Evolutionary conservation across 1,140 invertebrate species (phyloP).

Genomic region (Uloborus diversus): DNA sequence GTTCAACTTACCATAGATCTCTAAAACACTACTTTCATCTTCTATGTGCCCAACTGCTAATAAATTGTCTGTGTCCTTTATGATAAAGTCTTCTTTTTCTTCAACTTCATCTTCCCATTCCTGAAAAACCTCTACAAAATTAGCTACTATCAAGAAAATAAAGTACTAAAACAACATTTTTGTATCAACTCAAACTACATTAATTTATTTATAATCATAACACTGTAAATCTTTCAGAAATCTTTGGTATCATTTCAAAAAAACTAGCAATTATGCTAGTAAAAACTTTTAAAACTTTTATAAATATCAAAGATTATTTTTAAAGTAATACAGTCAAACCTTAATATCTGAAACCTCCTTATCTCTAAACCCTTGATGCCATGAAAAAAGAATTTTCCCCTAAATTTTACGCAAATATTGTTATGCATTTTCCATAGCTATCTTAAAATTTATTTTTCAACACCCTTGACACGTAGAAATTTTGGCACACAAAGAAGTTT

Average conservation of each 20-base stretch:
- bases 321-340: too few species aligned
- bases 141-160: background rate
- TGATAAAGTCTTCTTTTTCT: slow-evolving; percentile 81
- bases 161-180: background rate
- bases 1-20: slow-evolving; percentile 88
- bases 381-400: too few species aligned
- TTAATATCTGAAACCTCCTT: too few species aligned
- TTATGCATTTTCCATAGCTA: too few species aligned
- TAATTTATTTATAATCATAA: background rate
- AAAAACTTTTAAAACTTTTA: background rate
- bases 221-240: background rate
- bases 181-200: background rate
- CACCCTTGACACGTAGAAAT: too few species aligned
- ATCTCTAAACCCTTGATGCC: too few species aligned
- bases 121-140: slow-evolving; percentile 22
- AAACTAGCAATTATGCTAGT: background rate
- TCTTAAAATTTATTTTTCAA: too few species aligned
- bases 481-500: too few species aligned
- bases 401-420: too few species aligned
- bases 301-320: background rate
- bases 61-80: slow-evolving; percentile 91
- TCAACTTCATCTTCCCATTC: slow-evolving; percentile 75
- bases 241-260: too few species aligned
- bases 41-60: slow-evolving; percentile 84
- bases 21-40: slow-evolving; percentile 82